Evolutionary conservation across 2,797 vertebrate genomes (phyloP).

Genomic region (Acanthis flammea): DNA sequence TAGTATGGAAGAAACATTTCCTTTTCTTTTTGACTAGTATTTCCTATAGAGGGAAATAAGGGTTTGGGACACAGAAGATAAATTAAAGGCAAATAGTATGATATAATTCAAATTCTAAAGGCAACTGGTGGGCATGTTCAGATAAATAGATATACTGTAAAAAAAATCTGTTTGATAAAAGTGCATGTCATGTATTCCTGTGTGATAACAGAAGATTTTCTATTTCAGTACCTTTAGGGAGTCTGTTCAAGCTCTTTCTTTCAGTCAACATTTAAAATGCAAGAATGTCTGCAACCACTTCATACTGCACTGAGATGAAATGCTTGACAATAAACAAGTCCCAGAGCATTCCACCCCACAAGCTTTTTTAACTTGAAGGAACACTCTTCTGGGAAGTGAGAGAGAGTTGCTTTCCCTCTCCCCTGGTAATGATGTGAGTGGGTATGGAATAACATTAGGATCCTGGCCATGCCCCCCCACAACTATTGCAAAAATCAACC

Average conservation of each 20-base stretch:
- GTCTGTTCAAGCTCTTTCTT: neutral
- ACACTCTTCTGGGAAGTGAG: neutral
- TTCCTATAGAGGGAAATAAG: neutral
- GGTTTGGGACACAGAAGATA: neutral
- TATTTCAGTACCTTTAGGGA: neutral
- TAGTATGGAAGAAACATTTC: neutral
- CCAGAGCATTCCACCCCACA: fast-evolving
- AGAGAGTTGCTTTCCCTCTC: neutral
- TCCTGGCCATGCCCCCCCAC: no score
- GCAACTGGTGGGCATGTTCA: neutral
- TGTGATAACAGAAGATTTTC: neutral
- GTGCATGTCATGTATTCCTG: neutral
- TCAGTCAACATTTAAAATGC: neutral
- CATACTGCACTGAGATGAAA: neutral
- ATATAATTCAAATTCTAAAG: neutral
- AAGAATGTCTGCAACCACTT: neutral
- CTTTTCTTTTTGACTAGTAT: neutral
- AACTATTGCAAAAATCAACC: neutral
- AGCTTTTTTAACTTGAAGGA: neutral
- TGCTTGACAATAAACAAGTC: neutral
- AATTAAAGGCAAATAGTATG: neutral
- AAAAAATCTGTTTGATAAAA: neutral
- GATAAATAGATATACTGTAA: neutral
- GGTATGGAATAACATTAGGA: neutral
- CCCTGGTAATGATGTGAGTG: neutral